Conservation (phyloP, 2,797 vertebrate species). For the Danio aesculapii region DNA sequence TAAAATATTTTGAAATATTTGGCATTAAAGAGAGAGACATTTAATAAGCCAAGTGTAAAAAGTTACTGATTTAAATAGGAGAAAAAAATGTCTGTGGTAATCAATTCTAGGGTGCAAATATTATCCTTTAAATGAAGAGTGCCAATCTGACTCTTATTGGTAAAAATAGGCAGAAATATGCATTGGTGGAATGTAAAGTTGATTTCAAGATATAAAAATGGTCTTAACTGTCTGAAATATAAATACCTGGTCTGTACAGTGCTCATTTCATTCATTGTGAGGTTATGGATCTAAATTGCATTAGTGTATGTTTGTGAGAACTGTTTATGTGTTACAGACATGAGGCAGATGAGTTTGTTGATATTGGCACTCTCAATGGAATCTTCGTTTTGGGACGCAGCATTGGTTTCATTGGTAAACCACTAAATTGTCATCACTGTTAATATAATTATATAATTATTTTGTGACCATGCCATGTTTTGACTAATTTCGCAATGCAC, state of each 20-base stretch:
- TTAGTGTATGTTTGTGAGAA: background rate
- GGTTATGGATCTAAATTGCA: background rate
- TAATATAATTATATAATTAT: background rate
- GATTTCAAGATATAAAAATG: background rate
- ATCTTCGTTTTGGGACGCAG: constrained; percentile 97
- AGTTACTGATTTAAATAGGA: too few species aligned
- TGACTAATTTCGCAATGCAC: too few species aligned
- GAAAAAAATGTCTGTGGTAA: too few species aligned
- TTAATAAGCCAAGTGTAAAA: too few species aligned
- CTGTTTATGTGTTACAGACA: constrained; percentile 79
- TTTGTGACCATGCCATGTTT: background rate
- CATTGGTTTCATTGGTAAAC: constrained; percentile 97
- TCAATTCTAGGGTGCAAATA: too few species aligned
- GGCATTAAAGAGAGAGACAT: too few species aligned
- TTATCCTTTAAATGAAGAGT: too few species aligned
- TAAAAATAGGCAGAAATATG: too few species aligned
- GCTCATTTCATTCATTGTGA: background rate
- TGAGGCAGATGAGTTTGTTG: constrained; percentile 97
- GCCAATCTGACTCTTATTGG: too few species aligned
- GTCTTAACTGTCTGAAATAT: background rate
- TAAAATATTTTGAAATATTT: too few species aligned
- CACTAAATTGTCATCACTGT: constrained; percentile 9
- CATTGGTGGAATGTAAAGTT: too few species aligned
- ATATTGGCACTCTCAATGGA: constrained; percentile 95
- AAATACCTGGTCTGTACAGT: constrained; percentile 11